Evolutionary conservation across 2,113 vertebrate genomes (phyloP).

Genomic region (Holacanthus passer): DNA sequence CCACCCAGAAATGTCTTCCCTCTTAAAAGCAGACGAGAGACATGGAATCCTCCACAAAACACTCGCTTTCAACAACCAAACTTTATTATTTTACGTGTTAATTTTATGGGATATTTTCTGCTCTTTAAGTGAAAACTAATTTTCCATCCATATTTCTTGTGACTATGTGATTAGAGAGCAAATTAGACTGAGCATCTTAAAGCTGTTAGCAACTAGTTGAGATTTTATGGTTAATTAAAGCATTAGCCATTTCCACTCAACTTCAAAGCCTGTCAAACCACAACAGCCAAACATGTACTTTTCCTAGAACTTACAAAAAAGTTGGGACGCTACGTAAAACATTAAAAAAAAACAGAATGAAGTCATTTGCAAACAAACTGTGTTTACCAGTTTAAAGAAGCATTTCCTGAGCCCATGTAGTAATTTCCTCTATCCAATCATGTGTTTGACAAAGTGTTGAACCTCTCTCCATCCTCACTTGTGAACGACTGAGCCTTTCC

Average conservation of each 20-base stretch:
- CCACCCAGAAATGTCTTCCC: constrained; percentile 33
- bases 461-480: too few relatives aligned
- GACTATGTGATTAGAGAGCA: not conserved
- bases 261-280: not conserved
- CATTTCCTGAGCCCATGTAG: too few relatives aligned
- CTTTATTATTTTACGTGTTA: not conserved
- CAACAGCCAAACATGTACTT: not conserved
- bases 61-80: not conserved
- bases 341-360: too few relatives aligned
- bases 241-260: not conserved
- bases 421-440: too few relatives aligned
- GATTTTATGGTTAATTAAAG: not conserved
- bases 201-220: not conserved
- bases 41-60: constrained; percentile 7
- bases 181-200: not conserved
- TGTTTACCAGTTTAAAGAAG: too few relatives aligned
- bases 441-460: too few relatives aligned
- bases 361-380: too few relatives aligned
- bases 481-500: too few relatives aligned
- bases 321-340: too few relatives aligned
- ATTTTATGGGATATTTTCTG: not conserved
- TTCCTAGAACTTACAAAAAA: too few relatives aligned
- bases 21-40: constrained; percentile 41
- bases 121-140: not conserved
- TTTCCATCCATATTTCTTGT: not conserved